Base-by-base conservation (phyloP, 2,888 invertebrate species). In the Drosophila tripunctata region DNA sequence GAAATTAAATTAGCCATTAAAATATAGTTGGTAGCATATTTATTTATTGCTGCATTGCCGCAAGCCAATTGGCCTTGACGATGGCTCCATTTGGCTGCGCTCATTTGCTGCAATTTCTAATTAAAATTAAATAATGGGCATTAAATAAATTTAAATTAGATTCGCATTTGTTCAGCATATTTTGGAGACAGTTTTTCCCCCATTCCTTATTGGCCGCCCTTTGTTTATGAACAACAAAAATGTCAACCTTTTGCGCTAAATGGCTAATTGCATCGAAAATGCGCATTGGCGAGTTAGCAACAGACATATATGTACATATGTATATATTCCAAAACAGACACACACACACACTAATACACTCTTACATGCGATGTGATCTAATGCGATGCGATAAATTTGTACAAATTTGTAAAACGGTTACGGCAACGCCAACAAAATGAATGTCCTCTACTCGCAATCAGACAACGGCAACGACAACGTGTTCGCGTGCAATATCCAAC, bases 241-340 rank as follows among this genome's bases (percentile, higher is more conserved):
- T 65, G 64, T 62, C 65, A 57, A 51, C 43, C 54, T 51, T 38
- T 35, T 70, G 58, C 67, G 82, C 67, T 75, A 82, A 82, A 79
- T 82, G 79, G 83, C 85, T 85, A 85, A 83, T 85, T 85, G 65
- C 80, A 78, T 60, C 61, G 70, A 58, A 72, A 60, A 67, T 48
- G 43, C 56, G 36, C 33, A 55, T 21, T 56, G 57, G 48, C 36
- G 21, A 30, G 14, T n/a, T 24, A 41, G 22, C 35, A 5, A 22
- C 17, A 14, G 17, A 7, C 7, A n/a, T 10, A 31, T 12, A 12
- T 5, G 6, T 27, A 5, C 1, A 4, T 12, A 33, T 21, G 33
- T 33, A 33, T 10, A 33, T 4, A 14, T 30, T 17, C 15, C n/a
- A 6, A 3, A 4, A 4, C 12, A 47, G n/a, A n/a, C 10, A 33